Evolutionary conservation across 2,888 invertebrate genomes (phyloP).

Genomic region (Isotomurus palustris): DNA sequence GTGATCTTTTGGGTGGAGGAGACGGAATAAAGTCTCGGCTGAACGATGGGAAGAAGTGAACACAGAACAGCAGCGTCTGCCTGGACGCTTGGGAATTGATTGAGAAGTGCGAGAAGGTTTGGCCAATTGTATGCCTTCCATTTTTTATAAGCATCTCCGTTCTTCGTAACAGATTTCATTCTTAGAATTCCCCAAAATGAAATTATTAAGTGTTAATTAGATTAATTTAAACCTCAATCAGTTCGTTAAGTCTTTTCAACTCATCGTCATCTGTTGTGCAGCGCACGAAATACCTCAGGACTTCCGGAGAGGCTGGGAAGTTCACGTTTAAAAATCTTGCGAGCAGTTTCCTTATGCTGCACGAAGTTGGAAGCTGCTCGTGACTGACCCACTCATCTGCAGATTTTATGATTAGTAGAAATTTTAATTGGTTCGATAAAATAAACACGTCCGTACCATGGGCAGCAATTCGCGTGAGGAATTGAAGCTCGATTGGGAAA

Average conservation of each 20-base stretch:
- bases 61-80: conserved; percentile 77
- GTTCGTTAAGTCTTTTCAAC: conserved; percentile 63
- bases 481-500: conserved; percentile 68
- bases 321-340: conserved; percentile 84
- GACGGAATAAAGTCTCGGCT: conserved; percentile 90
- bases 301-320: conserved; percentile 80
- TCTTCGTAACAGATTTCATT: conserved; percentile 54
- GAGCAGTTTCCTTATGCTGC: conserved; percentile 69
- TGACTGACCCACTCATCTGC: conserved; percentile 80
- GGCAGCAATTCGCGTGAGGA: no score
- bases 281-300: conserved; percentile 74
- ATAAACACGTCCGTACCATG: background rate
- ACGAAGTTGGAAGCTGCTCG: conserved; percentile 72
- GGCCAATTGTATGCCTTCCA: conserved; percentile 87
- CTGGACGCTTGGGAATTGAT: conserved; percentile 79
- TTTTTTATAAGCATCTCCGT: conserved; percentile 83
- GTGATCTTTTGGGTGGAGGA: conserved; percentile 78
- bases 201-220: no score
- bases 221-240: conserved; percentile 75
- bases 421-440: background rate
- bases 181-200: no score
- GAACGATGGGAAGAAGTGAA: conserved; percentile 75
- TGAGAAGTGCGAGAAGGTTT: conserved; percentile 76
- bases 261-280: conserved; percentile 73
- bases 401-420: conserved; percentile 57